These are phyloP conservation scores for Barbus barbus DNA, from an alignment of 2,113 vertebrate species.

Conservation along the genomic window DNA sequence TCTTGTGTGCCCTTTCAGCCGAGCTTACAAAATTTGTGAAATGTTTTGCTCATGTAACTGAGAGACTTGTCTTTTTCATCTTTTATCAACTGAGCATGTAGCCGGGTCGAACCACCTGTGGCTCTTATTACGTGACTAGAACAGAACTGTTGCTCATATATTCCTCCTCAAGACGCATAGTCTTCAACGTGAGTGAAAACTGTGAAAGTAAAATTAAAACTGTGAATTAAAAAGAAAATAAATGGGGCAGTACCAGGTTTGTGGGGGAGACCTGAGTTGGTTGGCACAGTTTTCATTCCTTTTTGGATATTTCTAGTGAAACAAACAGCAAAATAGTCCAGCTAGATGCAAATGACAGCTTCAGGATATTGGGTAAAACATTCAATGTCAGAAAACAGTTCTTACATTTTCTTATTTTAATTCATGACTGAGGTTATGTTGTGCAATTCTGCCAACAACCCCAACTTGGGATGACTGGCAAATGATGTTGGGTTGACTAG, in stretches of 20 bases:
- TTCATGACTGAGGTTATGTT: background rate
- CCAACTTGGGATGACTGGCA: background rate
- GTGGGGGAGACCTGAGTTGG: background rate
- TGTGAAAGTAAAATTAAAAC: background rate
- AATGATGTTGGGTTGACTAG: no score
- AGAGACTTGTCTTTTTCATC: constrained; percentile 32
- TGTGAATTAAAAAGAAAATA: background rate
- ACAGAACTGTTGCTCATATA: background rate
- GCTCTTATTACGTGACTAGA: background rate
- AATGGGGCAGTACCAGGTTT: background rate
- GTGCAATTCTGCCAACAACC: background rate
- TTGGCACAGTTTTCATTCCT: background rate
- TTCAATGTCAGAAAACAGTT: background rate
- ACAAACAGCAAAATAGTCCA: background rate
- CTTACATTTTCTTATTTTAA: background rate
- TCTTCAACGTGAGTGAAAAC: background rate
- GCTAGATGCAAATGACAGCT: background rate
- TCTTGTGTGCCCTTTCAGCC: constrained; percentile 17
- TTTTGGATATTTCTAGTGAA: background rate
- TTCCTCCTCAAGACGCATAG: background rate
- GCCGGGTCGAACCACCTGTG: background rate
- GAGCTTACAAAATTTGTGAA: constrained; percentile 8
- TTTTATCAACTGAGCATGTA: constrained; percentile 23
- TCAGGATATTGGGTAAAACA: background rate
- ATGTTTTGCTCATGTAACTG: constrained; percentile 31